Evolutionary conservation across 2,113 vertebrate genomes (phyloP), one percentile per base, ranked within the genome.

Genomic region (Podarcis raffonei): DNA sequence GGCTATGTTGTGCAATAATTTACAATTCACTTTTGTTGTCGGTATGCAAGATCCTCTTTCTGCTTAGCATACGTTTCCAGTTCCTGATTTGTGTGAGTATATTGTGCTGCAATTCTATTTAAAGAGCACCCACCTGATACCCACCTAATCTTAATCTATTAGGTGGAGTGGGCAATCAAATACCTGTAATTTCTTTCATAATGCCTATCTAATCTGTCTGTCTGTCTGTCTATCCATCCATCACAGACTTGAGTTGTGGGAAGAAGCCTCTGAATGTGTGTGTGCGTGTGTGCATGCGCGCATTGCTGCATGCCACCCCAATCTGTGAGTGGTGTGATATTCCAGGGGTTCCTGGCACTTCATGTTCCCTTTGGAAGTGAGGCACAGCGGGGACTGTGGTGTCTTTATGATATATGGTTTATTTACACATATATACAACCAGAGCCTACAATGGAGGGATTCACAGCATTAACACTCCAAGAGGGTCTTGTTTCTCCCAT

Each of bases 1-100:
- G 48, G 30, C 48, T 2, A 0, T 74, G 66, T 78, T 85, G 7
- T 71, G 48, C 35, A 89, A 84, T 81, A 91, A 92, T 89, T 77
- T 91, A 25, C 89, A 85, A 84, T 85, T 66, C 88, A 22, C 87
- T 30, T 25, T 62, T 92, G 4, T 77, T 90, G 90, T 90, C 75
- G 86, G 69, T 37, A 16, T 83, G 66, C 74, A 83, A 69, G 37
- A 87, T 78, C 30, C 71, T 71, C 74, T 83, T 87, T 83, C 18
- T 39, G 65, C 42, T 90, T 39, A 77, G 27, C 62, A 68, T 81
- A 86, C 1, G 20, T 27, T 83, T 71, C 48, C 79, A 69, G 62
- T 77, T 92, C 91, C 53, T 48, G 2, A 85, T 87, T 90, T 88
- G 85, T 6, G 68, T 20, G 13, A 22, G 32, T 48, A 39, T 78